These are phyloP conservation scores for Agrochola lota DNA, from an alignment of 2,888 invertebrate genomes.

Conservation along the genomic window DNA sequence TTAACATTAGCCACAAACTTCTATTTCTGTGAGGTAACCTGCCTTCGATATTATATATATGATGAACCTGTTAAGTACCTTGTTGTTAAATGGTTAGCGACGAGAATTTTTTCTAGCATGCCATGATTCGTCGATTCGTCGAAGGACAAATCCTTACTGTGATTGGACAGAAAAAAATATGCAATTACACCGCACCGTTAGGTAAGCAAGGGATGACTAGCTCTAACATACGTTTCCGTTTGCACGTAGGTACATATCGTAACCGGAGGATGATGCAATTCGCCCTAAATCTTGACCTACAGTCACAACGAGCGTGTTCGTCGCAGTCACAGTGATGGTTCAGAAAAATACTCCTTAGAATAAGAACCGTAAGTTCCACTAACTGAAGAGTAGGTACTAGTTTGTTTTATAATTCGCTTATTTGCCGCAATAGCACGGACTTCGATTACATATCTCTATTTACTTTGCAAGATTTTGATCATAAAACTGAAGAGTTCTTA, in stretches of 20 bases:
- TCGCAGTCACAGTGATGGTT: not conserved
- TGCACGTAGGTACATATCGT: slow-evolving; percentile 9
- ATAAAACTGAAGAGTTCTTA: slow-evolving; percentile 28
- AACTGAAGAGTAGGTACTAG: not conserved
- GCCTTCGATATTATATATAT: not conserved
- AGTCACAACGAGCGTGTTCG: slow-evolving; percentile 8
- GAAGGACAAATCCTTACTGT: not conserved
- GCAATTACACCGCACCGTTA: not conserved
- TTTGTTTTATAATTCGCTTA: not conserved
- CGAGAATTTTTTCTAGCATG: not conserved
- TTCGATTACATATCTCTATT: slow-evolving; percentile 35
- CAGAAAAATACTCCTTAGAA: not conserved
- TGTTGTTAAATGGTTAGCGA: too few species aligned
- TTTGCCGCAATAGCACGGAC: slow-evolving; percentile 6
- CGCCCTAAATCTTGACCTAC: slow-evolving; percentile 47
- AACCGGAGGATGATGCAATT: slow-evolving; percentile 18
- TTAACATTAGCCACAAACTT: too few species aligned
- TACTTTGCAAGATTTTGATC: slow-evolving; percentile 35
- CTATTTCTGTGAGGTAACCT: not conserved
- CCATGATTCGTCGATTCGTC: not conserved
- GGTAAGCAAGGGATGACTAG: slow-evolving; percentile 29
- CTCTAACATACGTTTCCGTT: slow-evolving; percentile 5
- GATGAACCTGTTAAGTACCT: too few species aligned
- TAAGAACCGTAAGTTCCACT: not conserved
- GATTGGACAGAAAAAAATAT: slow-evolving; percentile 14